phyloP scores from a whole-genome alignment of 1,140 invertebrate genomes.

The Stegodyphus mimosarum region DNA sequence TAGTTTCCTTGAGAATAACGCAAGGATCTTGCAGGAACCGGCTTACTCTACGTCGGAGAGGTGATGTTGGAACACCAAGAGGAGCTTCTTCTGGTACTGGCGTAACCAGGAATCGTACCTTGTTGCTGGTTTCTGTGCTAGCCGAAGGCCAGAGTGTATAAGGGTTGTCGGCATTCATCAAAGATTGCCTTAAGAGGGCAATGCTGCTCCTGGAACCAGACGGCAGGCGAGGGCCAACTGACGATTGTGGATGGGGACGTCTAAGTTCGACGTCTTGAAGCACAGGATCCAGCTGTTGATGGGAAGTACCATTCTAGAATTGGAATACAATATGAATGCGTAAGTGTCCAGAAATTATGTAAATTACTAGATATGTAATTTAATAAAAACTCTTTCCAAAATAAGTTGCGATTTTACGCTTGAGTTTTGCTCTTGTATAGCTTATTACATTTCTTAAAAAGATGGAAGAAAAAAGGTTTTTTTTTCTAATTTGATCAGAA shows the following conservation, averaged over 20 bases:
- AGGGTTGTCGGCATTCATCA: slow-evolving; percentile 34
- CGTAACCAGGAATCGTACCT: slow-evolving; percentile 20
- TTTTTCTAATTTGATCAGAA: too few relatives aligned
- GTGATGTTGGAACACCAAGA: slow-evolving; percentile 4
- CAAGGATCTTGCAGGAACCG: slow-evolving; percentile 44
- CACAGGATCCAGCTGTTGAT: neutral
- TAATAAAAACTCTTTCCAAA: too few relatives aligned
- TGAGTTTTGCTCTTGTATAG: too few relatives aligned
- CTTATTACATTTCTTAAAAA: too few relatives aligned
- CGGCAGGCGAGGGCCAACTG: neutral
- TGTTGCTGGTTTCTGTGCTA: neutral
- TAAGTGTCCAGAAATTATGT: too few relatives aligned
- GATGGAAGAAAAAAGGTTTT: too few relatives aligned
- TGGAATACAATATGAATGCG: too few relatives aligned
- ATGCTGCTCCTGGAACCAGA: slow-evolving; percentile 19
- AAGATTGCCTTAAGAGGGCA: slow-evolving; percentile 35
- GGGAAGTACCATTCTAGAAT: neutral
- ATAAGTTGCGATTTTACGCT: too few relatives aligned
- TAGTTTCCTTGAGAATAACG: slow-evolving; percentile 47
- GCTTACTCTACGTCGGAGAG: slow-evolving; percentile 30
- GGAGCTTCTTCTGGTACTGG: slow-evolving; percentile 37
- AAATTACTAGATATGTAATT: too few relatives aligned
- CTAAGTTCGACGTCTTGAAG: slow-evolving; percentile 39
- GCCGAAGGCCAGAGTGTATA: slow-evolving; percentile 50
- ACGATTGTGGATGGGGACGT: neutral